Evolutionary conservation across 2,797 vertebrate genomes (phyloP), one percentile per base, ranked within the genome.

Genomic region (Centroberyx gerrardi): DNA sequence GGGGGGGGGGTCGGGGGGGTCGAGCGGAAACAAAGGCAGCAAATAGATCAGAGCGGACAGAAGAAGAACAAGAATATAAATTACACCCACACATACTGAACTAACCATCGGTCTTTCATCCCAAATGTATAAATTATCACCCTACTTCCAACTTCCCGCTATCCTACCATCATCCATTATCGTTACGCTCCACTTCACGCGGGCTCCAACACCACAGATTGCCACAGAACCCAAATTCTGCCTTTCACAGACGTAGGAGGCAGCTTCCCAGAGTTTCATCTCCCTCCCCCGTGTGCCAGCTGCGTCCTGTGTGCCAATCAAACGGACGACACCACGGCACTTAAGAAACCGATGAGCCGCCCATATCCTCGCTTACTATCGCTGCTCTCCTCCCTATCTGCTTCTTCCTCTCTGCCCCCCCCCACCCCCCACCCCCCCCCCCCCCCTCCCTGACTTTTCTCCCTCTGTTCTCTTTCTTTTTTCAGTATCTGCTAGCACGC

Each of bases 71-170:
- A 64, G 48, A 29, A 51, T 22, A 80, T 76, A 78, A 80, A 88
- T 83, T 71, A 87, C 51, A 51, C 70, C 73, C 69, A 83, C 80
- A 60, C 49, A 29, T n/a, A 48, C 15, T 27, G 61, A 77, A 80
- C 38, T 4, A 73, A 61, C 63, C 74, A 78, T 81, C 75, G 49
- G 48, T 75, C 81, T 62, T 29, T 66, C 27, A 33, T 85, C 74
- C 76, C 81, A 72, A 63, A 86, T 71, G 69, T 77, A 83, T 80
- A 86, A 85, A 82, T 82, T 58, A 83, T 62, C 72, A 44, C 52
- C 33, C 56, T 55, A 14, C 68, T 66, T 65, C 46, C 49, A 31
- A 61, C 49, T 77, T 82, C 68, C 52, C 74, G 36, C 68, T 55
- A 56, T 68, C 62, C 66, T 15, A 22, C 27, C 13, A 49, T 62